A percentile compares a stretch with the other conserved stretches of the same genome.
phyloP scores from a whole-genome alignment of 2,113 vertebrate species.

The Chascanopsetta lugubris region DNA sequence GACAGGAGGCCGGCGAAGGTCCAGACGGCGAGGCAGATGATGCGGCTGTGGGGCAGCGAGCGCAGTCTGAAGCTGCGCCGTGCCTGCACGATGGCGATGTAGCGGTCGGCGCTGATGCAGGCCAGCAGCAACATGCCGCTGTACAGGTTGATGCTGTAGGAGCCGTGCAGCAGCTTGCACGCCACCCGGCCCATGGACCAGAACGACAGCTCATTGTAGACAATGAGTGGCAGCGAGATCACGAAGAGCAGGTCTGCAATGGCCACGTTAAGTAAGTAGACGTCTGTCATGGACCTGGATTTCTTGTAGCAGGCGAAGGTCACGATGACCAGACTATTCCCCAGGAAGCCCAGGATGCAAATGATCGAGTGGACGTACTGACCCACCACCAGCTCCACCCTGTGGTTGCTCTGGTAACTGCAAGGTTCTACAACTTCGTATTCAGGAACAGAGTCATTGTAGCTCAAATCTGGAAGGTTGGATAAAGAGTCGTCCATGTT shows the following conservation, averaged over 20 bases:
- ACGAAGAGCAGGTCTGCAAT: slow-evolving; percentile 89
- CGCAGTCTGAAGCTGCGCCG: slow-evolving; percentile 86
- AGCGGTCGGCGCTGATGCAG: slow-evolving; percentile 90
- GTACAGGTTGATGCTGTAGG: slow-evolving; percentile 91
- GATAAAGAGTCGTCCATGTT: not conserved
- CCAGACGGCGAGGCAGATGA: slow-evolving; percentile 85
- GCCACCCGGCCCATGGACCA: slow-evolving; percentile 83
- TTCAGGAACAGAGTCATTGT: not conserved
- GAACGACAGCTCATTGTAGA: slow-evolving; percentile 74
- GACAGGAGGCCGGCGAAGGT: slow-evolving; percentile 80
- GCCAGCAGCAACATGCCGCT: slow-evolving; percentile 91
- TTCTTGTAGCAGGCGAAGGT: slow-evolving; percentile 88
- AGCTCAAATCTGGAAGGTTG: not conserved
- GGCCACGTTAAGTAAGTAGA: slow-evolving; percentile 92
- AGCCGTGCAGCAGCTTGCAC: slow-evolving; percentile 87
- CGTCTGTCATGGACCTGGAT: slow-evolving; percentile 89
- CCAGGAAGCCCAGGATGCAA: slow-evolving; percentile 84
- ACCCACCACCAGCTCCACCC: slow-evolving; percentile 58
- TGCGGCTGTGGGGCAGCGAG: slow-evolving; percentile 74
- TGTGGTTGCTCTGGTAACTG: accelerated
- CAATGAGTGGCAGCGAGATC: slow-evolving; percentile 87
- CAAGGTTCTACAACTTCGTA: not conserved
- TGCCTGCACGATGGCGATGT: slow-evolving; percentile 90
- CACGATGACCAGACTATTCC: slow-evolving; percentile 88
- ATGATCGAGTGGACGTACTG: slow-evolving; percentile 82